Conservation (phyloP, 2,888 invertebrate genomes). For the Meloe dianella region DNA sequence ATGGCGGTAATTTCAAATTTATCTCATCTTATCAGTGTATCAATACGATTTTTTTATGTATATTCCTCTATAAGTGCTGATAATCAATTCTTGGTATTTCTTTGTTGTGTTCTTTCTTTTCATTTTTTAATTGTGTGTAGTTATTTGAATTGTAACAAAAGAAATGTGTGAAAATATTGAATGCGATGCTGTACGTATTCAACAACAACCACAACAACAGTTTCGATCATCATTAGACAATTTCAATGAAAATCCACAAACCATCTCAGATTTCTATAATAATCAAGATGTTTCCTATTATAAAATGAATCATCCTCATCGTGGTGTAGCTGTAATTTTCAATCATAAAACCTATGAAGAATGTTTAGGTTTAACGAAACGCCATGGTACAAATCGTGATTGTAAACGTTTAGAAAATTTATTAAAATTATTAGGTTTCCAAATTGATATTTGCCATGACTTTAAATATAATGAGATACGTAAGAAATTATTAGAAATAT, state of each 20-base stretch:
- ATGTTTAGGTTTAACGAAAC: neutral
- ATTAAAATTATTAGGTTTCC: neutral
- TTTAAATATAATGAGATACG: neutral
- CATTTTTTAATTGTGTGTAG: neutral
- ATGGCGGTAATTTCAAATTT: neutral
- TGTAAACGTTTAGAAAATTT: neutral
- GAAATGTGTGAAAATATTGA: neutral
- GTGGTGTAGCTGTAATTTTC: neutral
- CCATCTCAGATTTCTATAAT: neutral
- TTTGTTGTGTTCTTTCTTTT: neutral
- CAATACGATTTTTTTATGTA: neutral
- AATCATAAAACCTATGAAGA: neutral
- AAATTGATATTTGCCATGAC: neutral
- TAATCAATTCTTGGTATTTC: neutral
- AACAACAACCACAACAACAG: neutral
- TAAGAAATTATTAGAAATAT: neutral
- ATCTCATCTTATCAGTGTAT: neutral
- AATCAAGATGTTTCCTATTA: neutral
- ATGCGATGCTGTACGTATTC: neutral
- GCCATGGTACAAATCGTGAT: conserved; percentile 2
- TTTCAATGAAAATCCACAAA: neutral
- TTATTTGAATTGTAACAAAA: neutral
- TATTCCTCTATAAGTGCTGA: neutral
- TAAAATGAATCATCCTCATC: neutral
- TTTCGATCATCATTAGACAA: neutral